phyloP scores from a whole-genome alignment of 1,140 invertebrate species.

The Pogonognathellus flavescens region DNA sequence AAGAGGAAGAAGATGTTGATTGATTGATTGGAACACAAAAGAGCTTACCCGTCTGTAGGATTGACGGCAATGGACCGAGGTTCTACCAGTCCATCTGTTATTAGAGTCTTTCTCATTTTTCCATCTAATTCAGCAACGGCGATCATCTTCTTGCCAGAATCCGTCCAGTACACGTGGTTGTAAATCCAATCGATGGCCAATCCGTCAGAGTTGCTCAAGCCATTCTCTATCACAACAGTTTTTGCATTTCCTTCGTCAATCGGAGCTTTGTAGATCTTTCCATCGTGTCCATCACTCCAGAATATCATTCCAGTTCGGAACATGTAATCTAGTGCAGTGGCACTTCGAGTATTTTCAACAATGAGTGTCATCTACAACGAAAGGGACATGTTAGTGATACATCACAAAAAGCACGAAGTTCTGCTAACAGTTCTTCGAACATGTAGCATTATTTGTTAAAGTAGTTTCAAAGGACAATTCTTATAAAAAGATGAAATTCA shows the following conservation, averaged over 20 bases:
- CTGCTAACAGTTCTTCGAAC: no score
- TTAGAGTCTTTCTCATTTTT: slow-evolving; percentile 88
- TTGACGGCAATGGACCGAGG: slow-evolving; percentile 95
- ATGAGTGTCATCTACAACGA: slow-evolving; percentile 85
- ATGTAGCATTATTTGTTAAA: no score
- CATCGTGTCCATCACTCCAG: slow-evolving; percentile 92
- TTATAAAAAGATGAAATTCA: not conserved
- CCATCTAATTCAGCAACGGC: slow-evolving; percentile 90
- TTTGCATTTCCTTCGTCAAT: slow-evolving; percentile 90
- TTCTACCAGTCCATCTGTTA: slow-evolving; percentile 87
- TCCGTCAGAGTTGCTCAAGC: slow-evolving; percentile 90
- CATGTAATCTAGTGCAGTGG: slow-evolving; percentile 89
- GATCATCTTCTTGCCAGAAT: slow-evolving; percentile 91
- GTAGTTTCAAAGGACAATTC: no score
- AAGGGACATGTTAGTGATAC: not conserved
- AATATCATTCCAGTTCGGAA: slow-evolving; percentile 92
- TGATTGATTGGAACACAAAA: slow-evolving; percentile 20
- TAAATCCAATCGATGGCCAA: slow-evolving; percentile 95
- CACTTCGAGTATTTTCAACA: slow-evolving; percentile 87
- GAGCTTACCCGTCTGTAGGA: slow-evolving; percentile 86
- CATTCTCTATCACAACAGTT: slow-evolving; percentile 84
- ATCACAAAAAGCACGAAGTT: not conserved
- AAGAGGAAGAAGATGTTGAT: slow-evolving; percentile 22
- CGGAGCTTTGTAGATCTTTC: slow-evolving; percentile 81
- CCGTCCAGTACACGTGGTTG: slow-evolving; percentile 96